These are phyloP conservation scores for Cirrhinus molitorella DNA, from an alignment of 2,797 vertebrate genomes.

Conservation along the genomic window DNA sequence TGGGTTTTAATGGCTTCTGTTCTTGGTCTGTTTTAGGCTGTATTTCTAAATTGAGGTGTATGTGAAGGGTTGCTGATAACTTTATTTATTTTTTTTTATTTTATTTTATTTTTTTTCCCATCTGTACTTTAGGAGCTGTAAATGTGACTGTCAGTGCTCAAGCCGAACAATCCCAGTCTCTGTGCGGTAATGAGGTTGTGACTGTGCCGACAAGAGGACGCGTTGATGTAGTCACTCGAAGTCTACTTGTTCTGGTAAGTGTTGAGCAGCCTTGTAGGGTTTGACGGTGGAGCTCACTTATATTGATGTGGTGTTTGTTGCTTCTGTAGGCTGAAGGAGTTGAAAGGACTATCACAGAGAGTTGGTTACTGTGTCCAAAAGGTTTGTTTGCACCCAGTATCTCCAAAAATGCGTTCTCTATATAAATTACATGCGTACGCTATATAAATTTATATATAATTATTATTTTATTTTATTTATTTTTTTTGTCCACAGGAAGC, in stretches of 20 bases:
- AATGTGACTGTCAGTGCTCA: background rate
- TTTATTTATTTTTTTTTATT: too few relatives aligned
- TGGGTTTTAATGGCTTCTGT: background rate
- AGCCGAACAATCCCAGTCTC: background rate
- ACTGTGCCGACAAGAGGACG: constrained; percentile 73
- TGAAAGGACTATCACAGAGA: constrained; percentile 66
- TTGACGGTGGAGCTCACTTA: background rate
- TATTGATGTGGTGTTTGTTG: background rate
- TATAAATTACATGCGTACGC: too few relatives aligned
- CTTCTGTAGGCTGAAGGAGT: constrained; percentile 72
- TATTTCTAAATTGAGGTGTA: background rate
- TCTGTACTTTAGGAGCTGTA: background rate
- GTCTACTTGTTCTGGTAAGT: constrained; percentile 72
- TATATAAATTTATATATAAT: too few relatives aligned
- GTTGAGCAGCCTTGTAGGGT: background rate
- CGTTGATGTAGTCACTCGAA: constrained; percentile 70
- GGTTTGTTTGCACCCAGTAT: constrained; percentile 62
- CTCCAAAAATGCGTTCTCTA: background rate
- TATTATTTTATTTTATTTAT: too few relatives aligned
- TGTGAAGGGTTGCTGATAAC: background rate
- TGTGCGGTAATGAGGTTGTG: constrained; percentile 74
- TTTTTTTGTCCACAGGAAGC: constrained; percentile 58
- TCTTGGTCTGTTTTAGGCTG: background rate
- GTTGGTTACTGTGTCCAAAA: constrained; percentile 74
- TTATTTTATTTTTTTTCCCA: too few relatives aligned